Evolutionary conservation across 2,113 vertebrate species (phyloP).

Genomic region (Pica pica): DNA sequence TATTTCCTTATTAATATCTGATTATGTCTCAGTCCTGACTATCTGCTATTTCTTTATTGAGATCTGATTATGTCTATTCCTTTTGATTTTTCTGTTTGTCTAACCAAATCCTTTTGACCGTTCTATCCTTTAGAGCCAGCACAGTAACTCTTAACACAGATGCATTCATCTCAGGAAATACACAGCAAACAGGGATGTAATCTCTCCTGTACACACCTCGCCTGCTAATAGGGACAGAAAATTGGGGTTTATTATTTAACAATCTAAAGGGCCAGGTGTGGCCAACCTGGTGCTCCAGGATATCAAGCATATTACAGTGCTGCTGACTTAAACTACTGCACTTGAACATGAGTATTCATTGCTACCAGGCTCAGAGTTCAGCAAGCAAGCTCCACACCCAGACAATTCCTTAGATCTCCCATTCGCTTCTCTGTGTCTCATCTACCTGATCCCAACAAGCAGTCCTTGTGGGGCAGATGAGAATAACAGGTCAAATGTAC

Average conservation of each 20-base stretch:
- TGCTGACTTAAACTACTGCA: background rate
- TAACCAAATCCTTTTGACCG: background rate
- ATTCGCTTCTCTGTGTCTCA: background rate
- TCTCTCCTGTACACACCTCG: background rate
- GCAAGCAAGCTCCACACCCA: background rate
- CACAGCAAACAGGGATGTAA: background rate
- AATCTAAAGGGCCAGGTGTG: background rate
- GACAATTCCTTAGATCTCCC: background rate
- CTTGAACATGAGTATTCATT: background rate
- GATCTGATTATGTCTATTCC: background rate
- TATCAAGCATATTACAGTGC: rapidly evolving
- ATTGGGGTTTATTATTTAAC: background rate
- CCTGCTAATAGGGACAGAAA: background rate
- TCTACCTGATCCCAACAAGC: background rate
- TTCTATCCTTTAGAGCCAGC: background rate
- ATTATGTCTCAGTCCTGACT: background rate
- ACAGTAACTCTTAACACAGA: background rate
- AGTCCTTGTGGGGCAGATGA: background rate
- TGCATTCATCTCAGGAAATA: background rate
- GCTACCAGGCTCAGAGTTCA: background rate
- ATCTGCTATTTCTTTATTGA: no score
- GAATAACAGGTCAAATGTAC: background rate
- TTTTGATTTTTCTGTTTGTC: background rate
- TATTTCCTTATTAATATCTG: background rate
- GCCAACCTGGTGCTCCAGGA: background rate